These are phyloP conservation scores for Heterotilapia buettikoferi DNA, from an alignment of 2,113 vertebrate species.

Conservation along the genomic window DNA sequence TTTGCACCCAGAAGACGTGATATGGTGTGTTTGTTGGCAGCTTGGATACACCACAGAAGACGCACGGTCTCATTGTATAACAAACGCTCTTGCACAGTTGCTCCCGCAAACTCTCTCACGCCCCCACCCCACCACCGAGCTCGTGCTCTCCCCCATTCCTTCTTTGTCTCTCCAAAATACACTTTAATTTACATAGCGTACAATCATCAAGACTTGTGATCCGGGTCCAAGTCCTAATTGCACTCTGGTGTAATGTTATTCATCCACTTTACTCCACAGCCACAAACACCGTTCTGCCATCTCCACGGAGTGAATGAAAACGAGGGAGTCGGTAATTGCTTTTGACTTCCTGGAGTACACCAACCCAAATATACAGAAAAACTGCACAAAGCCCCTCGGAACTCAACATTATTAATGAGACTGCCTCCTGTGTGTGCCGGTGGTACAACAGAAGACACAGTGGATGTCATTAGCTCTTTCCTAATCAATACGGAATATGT, in stretches of 20 bases:
- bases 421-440: constrained; percentile 45
- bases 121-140: neutral
- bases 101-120: neutral
- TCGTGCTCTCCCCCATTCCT: neutral
- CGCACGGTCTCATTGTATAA: neutral
- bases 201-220: constrained; percentile 21
- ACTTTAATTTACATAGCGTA: constrained; percentile 9
- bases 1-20: constrained; percentile 6
- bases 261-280: constrained; percentile 15
- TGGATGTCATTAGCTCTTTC: constrained; percentile 38
- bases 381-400: neutral
- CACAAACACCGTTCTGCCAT: constrained; percentile 17
- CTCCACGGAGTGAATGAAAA: neutral
- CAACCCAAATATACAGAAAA: constrained; percentile 18
- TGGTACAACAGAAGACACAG: constrained; percentile 25
- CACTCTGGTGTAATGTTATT: constrained; percentile 49
- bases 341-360: constrained; percentile 36
- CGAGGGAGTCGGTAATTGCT: constrained; percentile 45
- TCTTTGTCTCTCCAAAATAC: neutral
- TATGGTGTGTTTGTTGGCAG: neutral
- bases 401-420: constrained; percentile 53
- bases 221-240: constrained; percentile 42
- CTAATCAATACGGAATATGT: constrained; percentile 46
- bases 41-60: neutral
- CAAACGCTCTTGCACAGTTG: neutral